phyloP scores from a whole-genome alignment of 1,140 invertebrate species.

The Ostrea edulis region DNA sequence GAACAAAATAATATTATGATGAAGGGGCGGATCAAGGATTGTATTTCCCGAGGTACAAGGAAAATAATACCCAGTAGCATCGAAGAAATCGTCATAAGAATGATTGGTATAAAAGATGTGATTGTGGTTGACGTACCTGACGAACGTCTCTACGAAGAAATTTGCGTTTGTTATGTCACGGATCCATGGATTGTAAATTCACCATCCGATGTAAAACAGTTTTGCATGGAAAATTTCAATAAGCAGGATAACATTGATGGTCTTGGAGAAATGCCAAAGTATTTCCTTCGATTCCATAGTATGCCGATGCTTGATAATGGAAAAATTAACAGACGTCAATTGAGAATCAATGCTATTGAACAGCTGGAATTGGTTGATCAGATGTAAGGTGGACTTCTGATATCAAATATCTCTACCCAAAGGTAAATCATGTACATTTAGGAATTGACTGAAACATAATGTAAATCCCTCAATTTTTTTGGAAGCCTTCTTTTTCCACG shows the following conservation, averaged over 20 bases:
- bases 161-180: not conserved
- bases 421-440: too few species aligned
- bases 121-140: slow-evolving; percentile 39
- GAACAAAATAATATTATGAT: not conserved
- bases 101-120: slow-evolving; percentile 15
- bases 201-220: not conserved
- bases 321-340: slow-evolving; percentile 9
- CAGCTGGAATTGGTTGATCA: too few species aligned
- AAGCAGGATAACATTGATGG: not conserved
- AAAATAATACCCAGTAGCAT: not conserved
- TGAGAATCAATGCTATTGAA: not conserved
- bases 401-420: too few species aligned
- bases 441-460: too few species aligned
- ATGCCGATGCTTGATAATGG: slow-evolving; percentile 15
- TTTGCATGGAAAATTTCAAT: not conserved
- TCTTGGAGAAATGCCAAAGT: slow-evolving; percentile 40
- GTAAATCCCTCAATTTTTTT: too few species aligned
- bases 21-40: slow-evolving; percentile 21
- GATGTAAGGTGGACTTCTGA: too few species aligned
- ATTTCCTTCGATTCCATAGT: slow-evolving; percentile 34
- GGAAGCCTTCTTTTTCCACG: too few species aligned
- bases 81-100: not conserved
- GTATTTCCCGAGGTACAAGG: slow-evolving; percentile 2
- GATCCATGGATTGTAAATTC: not conserved
- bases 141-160: slow-evolving; percentile 29